phyloP scores from a whole-genome alignment of 2,888 invertebrate genomes.

The Entomobrya multifasciata region DNA sequence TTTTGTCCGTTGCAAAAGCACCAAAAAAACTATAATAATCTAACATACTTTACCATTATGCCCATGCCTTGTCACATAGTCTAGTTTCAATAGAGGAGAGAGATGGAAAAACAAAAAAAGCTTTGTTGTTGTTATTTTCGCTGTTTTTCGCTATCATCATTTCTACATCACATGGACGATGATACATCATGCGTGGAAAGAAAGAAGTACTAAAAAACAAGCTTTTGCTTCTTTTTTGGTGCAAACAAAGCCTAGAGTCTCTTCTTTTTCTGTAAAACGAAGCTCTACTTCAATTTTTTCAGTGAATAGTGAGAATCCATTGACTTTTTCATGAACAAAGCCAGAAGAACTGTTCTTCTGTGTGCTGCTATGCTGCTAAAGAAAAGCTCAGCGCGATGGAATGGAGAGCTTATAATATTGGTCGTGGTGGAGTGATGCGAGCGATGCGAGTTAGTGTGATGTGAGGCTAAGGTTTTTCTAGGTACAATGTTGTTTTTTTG shows the following conservation, averaged over 20 bases:
- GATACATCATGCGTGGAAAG: slow-evolving; percentile 61
- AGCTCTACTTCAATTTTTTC: slow-evolving; percentile 58
- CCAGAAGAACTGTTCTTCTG: slow-evolving; percentile 34
- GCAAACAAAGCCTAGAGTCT: slow-evolving; percentile 44
- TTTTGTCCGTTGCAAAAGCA: slow-evolving; percentile 33
- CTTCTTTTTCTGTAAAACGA: slow-evolving; percentile 20
- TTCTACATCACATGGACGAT: slow-evolving; percentile 53
- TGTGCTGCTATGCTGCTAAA: slow-evolving; percentile 27
- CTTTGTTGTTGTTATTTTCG: slow-evolving; percentile 51
- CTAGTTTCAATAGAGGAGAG: not conserved
- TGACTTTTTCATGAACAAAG: slow-evolving; percentile 64
- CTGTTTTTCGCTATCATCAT: slow-evolving; percentile 54
- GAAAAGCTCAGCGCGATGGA: not conserved
- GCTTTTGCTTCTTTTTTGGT: slow-evolving; percentile 42
- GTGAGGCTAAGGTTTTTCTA: not conserved
- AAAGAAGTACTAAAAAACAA: slow-evolving; percentile 34
- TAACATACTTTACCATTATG: not conserved
- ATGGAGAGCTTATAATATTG: slow-evolving; percentile 38
- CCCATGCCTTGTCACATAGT: not conserved
- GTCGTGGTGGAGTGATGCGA: too few relatives aligned
- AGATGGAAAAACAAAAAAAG: slow-evolving; percentile 29
- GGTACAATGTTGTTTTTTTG: too few relatives aligned
- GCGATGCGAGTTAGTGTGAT: not conserved
- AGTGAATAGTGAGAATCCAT: slow-evolving; percentile 60
- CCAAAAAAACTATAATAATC: slow-evolving; percentile 1